These are phyloP conservation scores for Digitonthophagus gazella DNA, from an alignment of 2,888 invertebrate genomes.

Conservation along the genomic window DNA sequence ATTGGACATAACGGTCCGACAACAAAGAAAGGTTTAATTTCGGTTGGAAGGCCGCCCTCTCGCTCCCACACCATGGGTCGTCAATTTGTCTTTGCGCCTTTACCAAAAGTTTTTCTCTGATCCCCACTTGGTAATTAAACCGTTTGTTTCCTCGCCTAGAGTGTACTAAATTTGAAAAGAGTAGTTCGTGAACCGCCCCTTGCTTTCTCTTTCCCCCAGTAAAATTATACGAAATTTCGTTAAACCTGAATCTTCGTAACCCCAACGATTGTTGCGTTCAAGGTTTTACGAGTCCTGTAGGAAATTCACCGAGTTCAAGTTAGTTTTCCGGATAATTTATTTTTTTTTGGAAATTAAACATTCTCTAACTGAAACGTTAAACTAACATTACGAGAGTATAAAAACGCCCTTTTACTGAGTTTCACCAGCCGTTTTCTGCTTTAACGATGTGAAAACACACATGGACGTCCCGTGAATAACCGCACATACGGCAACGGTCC, in stretches of 20 bases:
- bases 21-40: background rate
- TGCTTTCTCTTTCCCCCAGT: background rate
- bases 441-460: background rate
- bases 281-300: background rate
- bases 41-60: background rate
- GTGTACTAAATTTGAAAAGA: background rate
- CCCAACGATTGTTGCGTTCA: background rate
- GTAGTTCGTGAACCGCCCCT: too few species aligned
- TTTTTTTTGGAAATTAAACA: background rate
- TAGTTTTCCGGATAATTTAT: background rate
- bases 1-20: background rate
- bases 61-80: background rate
- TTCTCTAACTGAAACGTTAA: background rate
- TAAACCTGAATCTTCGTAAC: background rate
- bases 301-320: background rate
- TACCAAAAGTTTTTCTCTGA: background rate
- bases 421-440: background rate
- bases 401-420: background rate
- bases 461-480: background rate
- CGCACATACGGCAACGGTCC: constrained; percentile 33
- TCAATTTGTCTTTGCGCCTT: background rate
- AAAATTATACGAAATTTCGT: background rate
- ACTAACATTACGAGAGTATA: background rate
- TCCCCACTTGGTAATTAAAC: background rate
- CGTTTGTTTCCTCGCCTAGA: background rate